Evolutionary conservation across 2,113 vertebrate genomes (phyloP).

Genomic region (Eclectus roratus): DNA sequence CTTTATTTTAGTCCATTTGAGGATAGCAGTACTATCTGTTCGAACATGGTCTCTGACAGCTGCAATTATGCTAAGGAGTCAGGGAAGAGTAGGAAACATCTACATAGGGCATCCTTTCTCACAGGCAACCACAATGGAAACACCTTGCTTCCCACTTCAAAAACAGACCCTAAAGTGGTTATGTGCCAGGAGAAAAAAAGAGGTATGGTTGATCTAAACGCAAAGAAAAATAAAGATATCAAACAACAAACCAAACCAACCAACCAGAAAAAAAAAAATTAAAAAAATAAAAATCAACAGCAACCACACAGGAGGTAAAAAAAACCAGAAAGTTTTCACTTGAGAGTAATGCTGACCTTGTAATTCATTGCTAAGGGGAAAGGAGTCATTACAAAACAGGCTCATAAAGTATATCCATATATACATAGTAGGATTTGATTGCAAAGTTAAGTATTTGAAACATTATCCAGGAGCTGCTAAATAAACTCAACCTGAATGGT

Average conservation of each 20-base stretch:
- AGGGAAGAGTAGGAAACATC: background rate
- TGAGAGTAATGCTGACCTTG: background rate
- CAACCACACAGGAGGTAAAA: background rate
- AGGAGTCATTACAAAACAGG: background rate
- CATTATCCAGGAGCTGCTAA: background rate
- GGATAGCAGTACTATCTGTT: background rate
- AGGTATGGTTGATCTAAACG: background rate
- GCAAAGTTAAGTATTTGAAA: background rate
- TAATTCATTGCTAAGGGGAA: background rate
- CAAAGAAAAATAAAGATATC: background rate
- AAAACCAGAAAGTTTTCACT: background rate
- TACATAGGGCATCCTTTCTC: background rate
- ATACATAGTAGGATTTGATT: rapidly evolving
- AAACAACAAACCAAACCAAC: background rate
- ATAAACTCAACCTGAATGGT: background rate
- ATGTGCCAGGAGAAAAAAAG: background rate
- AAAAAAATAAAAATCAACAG: background rate
- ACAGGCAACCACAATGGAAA: background rate
- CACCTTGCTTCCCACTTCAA: background rate
- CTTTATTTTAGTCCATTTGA: background rate
- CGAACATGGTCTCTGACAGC: rapidly evolving
- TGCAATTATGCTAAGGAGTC: background rate
- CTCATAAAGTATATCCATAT: background rate
- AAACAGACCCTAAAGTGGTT: background rate
- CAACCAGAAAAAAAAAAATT: background rate